phyloP scores from a whole-genome alignment of 2,113 vertebrate species.

The Oriolus oriolus region DNA sequence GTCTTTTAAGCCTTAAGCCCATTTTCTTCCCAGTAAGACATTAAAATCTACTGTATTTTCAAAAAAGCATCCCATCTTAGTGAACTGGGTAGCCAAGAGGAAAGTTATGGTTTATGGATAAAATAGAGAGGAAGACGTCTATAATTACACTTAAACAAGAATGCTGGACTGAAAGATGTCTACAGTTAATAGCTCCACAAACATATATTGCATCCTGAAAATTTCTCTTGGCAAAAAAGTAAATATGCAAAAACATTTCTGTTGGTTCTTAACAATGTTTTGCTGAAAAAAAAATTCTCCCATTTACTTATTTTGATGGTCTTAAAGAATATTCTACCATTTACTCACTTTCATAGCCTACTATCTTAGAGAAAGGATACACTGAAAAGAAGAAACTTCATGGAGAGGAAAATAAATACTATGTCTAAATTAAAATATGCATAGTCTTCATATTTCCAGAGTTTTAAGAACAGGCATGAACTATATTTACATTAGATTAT shows the following conservation, averaged over 20 bases:
- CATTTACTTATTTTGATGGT: neutral
- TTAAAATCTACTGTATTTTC: conserved; percentile 3
- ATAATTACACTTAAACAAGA: neutral
- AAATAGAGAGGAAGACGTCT: neutral
- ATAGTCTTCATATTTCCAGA: neutral
- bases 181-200: neutral
- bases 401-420: neutral
- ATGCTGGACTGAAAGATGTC: neutral
- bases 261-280: neutral
- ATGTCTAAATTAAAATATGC: neutral
- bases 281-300: neutral
- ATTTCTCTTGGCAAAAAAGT: neutral
- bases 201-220: neutral
- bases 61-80: conserved; percentile 6
- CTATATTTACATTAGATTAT: neutral
- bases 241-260: neutral
- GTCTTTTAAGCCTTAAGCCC: neutral
- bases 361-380: neutral
- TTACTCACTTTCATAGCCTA: neutral
- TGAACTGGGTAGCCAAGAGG: neutral
- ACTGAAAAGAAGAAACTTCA: neutral
- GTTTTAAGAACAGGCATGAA: neutral
- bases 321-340: neutral
- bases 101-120: neutral
- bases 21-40: neutral